phyloP scores from a whole-genome alignment of 1,140 invertebrate species.

The Limonius californicus region DNA sequence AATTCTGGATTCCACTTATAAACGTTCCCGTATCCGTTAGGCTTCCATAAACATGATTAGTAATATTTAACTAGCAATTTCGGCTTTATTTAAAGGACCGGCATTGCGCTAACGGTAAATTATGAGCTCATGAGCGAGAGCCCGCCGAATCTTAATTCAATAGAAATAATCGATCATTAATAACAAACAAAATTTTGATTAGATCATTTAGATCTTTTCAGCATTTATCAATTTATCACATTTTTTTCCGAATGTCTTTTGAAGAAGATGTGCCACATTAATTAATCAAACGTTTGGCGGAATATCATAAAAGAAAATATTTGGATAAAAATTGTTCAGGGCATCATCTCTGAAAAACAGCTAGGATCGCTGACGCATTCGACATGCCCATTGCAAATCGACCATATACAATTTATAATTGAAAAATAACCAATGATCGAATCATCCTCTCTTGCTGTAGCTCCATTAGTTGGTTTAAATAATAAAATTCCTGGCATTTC shows the following conservation, averaged over 20 bases:
- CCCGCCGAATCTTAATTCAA: neutral
- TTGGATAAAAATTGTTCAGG: neutral
- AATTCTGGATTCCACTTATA: neutral
- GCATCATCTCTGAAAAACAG: too few species aligned
- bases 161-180: neutral
- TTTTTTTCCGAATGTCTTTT: neutral
- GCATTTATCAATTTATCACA: neutral
- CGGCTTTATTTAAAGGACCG: neutral
- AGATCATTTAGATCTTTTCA: neutral
- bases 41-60: neutral
- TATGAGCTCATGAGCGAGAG: neutral
- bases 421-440: too few species aligned
- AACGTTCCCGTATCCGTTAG: too few species aligned
- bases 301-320: neutral
- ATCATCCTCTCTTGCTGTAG: too few species aligned
- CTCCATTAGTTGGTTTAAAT: too few species aligned
- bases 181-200: neutral
- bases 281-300: neutral
- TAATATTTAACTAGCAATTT: neutral
- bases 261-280: neutral
- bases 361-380: neutral
- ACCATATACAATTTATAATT: too few species aligned
- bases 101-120: neutral
- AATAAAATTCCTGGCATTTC: too few species aligned
- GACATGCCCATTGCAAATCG: too few species aligned